Evolutionary conservation across 2,797 vertebrate genomes (phyloP).

Genomic region (Premnoplex brunnescens): DNA sequence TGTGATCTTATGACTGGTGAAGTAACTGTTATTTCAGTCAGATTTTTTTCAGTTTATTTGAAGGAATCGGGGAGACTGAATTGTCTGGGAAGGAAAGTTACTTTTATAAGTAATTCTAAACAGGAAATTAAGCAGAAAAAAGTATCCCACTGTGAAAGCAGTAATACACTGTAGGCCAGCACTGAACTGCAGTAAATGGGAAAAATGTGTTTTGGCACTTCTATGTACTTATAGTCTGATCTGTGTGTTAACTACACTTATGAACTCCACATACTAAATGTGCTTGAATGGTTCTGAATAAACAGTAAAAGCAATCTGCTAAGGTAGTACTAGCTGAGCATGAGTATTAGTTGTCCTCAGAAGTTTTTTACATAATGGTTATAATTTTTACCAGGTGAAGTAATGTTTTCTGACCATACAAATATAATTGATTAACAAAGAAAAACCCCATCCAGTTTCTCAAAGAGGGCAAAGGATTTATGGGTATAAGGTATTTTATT

Average conservation of each 20-base stretch:
- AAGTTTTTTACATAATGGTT: neutral
- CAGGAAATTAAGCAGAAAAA: neutral
- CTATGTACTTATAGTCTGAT: neutral
- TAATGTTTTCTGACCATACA: neutral
- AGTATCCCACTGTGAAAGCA: neutral
- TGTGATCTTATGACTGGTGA: neutral
- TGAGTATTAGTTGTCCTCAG: neutral
- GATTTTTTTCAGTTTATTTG: neutral
- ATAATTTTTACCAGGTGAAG: neutral
- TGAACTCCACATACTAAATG: neutral
- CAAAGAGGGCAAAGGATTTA: neutral
- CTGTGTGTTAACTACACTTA: neutral
- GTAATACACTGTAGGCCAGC: neutral
- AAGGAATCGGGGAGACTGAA: neutral
- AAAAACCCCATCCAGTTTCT: neutral
- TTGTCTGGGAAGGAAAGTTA: neutral
- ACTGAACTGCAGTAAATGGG: neutral
- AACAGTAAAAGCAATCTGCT: neutral
- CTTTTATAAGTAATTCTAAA: neutral
- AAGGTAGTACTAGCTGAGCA: neutral
- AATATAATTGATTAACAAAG: neutral
- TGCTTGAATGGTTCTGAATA: neutral
- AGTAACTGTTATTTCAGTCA: neutral
- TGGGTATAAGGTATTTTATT: neutral
- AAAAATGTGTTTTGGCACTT: neutral